Evolutionary conservation across 1,140 invertebrate species (phyloP), one percentile per base, ranked within the genome.

Genomic region (Drosophila biarmipes): DNA sequence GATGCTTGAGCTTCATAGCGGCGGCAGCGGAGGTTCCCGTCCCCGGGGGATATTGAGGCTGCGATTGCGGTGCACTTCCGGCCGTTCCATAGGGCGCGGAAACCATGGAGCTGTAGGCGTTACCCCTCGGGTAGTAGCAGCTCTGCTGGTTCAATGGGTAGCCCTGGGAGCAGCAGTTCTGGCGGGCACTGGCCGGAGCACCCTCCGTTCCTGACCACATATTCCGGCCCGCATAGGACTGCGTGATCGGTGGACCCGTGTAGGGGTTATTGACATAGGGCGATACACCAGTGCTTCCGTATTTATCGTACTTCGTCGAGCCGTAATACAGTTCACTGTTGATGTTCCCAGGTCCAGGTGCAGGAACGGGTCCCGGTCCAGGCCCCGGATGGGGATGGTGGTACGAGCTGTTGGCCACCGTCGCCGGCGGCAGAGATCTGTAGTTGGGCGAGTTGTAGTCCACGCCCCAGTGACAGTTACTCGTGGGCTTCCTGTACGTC

Each of bases 71-170:
- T 17, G 17, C 62, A 35, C 27, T 64, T 24, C 19, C 56, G 0
- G 66, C 42, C 8, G 78, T 38, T 40, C 49, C 43, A 56, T 51
- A 37, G 1, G 51, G 11, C 4, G 21, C 56, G 1, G 56, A 42
- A 10, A 24, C 24, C 24, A 57, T 19, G 8, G 55, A 58, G 8
- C 46, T 56, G 7, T 78, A 86, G 1, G 77, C 74, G 46, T 81
- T 86, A 29, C 54, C 49, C n/a, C 87, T 52, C 2, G 90, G 80
- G 62, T 90, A 91, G 19, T 74, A 91, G 40, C 90, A 91, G 24
- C 68, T 90, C 51, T 89, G 82, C 53, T 89, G 86, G 6, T 64
- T 64, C 6, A 67, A 8, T 6, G 68, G 43, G 15, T 72, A 82
- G 3, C 73, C 51, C 55, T 91, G 90, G 0, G 73, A 68, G 53